Base-by-base conservation (phyloP, 2,888 invertebrate species). In the Cephus pulcher region DNA sequence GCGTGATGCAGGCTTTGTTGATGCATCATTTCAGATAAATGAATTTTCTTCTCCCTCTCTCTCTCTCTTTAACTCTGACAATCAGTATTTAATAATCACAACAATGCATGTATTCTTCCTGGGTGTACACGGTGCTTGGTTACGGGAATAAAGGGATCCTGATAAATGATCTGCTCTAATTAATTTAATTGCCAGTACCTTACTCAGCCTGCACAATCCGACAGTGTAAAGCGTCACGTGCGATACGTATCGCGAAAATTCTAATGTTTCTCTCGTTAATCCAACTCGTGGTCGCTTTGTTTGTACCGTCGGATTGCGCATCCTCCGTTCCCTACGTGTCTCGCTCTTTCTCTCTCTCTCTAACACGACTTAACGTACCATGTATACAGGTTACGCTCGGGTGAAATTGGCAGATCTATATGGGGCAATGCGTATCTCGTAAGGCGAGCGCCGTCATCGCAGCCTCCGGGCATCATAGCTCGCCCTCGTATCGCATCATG, bases 361-460 rank as follows among this genome's bases (percentile, higher is more conserved):
- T 56, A 56, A 56, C 23, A 23, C 23, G 2, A 9, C 2, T 9
- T 1, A 56, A 56, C 33, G 12, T n/a, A 1, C 33, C 32, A 34
- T 71, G 71, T 40, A 80, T 80, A 30, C 79, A 90, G 89, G 84
- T 86, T 88, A 86, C 85, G 86, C 82, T 87, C 87, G 85, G 85
- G 85, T 81, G 84, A 88, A 87, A 86, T 89, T 87, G 89, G 87
- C 80, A 82, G 80, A 89, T 90, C 91, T 92, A 90, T 94, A 95
- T 95, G 95, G 95, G 95, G 94, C 95, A 95, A 95, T 95, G 95
- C 93, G 94, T 95, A 93, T 95, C 95, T 93, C 94, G 95, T 93
- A 93, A 93, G 92, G 93, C 93, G 90, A 92, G 92, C 87, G 92
- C 92, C 90, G 93, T 93, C 91, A 92, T 94, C 91, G 93, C 94